A percentile compares a stretch with the other conserved stretches of the same genome.
phyloP scores from a whole-genome alignment of 1,140 invertebrate genomes.

The Pseudomyrmex cubaensis region DNA sequence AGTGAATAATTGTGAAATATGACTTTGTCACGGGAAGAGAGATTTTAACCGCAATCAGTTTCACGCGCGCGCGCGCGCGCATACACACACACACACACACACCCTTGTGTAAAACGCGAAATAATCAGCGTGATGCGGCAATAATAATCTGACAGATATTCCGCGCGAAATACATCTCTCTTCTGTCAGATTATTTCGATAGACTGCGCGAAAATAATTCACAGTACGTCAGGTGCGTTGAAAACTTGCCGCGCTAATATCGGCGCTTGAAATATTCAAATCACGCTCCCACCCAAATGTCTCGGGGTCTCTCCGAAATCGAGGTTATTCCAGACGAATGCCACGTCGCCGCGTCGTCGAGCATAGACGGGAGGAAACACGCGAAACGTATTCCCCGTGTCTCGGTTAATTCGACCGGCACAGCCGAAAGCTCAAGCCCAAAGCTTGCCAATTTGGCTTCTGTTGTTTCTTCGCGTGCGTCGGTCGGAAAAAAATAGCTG shows the following conservation, averaged over 20 bases:
- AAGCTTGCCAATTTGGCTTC: slow-evolving; percentile 30
- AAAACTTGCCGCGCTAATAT: slow-evolving; percentile 28
- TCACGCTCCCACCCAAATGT: slow-evolving; percentile 62
- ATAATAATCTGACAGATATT: slow-evolving; percentile 18
- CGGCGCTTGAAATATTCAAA: slow-evolving; percentile 66
- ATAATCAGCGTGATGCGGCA: too few relatives aligned
- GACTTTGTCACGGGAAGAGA: too few relatives aligned
- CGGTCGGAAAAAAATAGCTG: slow-evolving; percentile 24
- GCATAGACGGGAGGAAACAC: slow-evolving; percentile 40
- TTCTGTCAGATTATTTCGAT: not conserved
- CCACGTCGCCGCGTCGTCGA: not conserved
- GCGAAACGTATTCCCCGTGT: slow-evolving; percentile 37
- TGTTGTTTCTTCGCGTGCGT: slow-evolving; percentile 7
- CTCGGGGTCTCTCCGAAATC: slow-evolving; percentile 34
- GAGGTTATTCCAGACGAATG: slow-evolving; percentile 56
- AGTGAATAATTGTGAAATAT: too few relatives aligned
- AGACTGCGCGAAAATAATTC: slow-evolving; percentile 59
- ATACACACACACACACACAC: too few relatives aligned
- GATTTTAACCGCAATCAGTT: not conserved
- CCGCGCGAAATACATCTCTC: not conserved
- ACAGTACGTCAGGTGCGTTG: slow-evolving; percentile 13
- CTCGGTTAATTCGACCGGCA: slow-evolving; percentile 61
- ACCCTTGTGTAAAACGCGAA: not conserved
- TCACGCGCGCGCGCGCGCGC: not conserved
- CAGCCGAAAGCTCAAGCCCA: too few relatives aligned